phyloP scores from a whole-genome alignment of 2,113 vertebrate species.

The Genyomyrus donnyi region DNA sequence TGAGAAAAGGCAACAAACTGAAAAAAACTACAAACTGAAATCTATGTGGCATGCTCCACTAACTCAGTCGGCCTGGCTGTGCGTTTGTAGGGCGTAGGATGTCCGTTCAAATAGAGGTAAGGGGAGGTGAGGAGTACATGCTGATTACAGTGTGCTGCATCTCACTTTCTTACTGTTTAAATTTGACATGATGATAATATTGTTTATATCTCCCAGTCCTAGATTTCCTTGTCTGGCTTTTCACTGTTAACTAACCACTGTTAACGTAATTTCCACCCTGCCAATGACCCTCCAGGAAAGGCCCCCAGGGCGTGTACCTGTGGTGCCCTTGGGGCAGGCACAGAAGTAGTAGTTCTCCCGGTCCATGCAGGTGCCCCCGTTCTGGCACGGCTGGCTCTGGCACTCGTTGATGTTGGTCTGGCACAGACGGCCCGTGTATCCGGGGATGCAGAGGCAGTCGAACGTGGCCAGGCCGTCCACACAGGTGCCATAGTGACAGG shows the following conservation, averaged over 20 bases:
- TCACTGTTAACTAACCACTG: not conserved
- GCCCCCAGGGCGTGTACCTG: constrained; percentile 57
- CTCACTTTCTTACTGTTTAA: not conserved
- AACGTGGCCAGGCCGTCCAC: constrained; percentile 78
- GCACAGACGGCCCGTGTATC: constrained; percentile 82
- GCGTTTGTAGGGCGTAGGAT: not conserved
- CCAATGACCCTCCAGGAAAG: not conserved
- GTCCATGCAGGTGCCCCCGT: constrained; percentile 86
- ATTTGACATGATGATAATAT: not conserved
- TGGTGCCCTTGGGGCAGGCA: constrained; percentile 83
- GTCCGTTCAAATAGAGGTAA: not conserved
- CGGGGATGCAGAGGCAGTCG: constrained; percentile 76
- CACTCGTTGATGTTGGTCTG: constrained; percentile 94
- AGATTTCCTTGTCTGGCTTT: not conserved
- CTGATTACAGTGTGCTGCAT: too few species aligned
- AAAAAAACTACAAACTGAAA: not conserved
- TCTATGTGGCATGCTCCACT: not conserved
- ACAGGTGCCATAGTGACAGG: constrained; percentile 87
- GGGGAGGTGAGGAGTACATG: too few species aligned
- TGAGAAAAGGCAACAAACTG: not conserved
- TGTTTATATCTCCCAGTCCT: not conserved
- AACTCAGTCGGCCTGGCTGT: not conserved
- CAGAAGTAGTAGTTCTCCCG: constrained; percentile 79
- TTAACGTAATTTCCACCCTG: not conserved
- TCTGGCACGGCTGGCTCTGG: constrained; percentile 85